A percentile compares a stretch with the other conserved stretches of the same genome.
phyloP scores from a whole-genome alignment of 1,140 invertebrate species.

The Melipona quadrifasciata region DNA sequence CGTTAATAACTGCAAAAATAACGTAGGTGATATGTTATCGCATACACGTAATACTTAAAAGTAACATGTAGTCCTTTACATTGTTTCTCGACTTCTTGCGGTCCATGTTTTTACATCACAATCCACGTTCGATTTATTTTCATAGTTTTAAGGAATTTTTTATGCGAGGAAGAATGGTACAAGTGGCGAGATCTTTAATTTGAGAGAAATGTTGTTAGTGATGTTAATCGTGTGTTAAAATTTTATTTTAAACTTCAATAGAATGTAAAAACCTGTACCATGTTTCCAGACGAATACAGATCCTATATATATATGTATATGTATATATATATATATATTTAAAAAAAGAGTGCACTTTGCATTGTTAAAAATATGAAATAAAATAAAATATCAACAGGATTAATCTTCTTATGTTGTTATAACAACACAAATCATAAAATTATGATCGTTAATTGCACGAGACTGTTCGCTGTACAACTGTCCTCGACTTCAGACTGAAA shows the following conservation, averaged over 20 bases:
- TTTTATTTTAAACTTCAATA: not conserved
- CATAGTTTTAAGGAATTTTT: not conserved
- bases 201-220: not conserved
- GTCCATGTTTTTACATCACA: not conserved
- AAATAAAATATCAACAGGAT: not conserved
- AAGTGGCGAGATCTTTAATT: not conserved
- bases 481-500: not conserved
- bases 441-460: not conserved
- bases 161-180: not conserved
- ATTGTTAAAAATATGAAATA: too few relatives aligned
- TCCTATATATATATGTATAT: not conserved
- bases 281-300: not conserved
- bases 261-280: not conserved
- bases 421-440: not conserved
- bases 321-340: too few relatives aligned
- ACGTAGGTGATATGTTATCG: not conserved
- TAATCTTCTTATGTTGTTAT: not conserved
- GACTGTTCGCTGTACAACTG: not conserved
- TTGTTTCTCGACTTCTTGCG: not conserved
- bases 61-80: constrained; percentile 14
- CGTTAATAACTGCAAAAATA: not conserved
- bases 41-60: constrained; percentile 2
- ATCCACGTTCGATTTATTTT: not conserved
- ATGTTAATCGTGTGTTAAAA: too few relatives aligned
- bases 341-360: not conserved